Evolutionary conservation across 2,888 invertebrate genomes (phyloP).

Genomic region (Heteropelma amictum): DNA sequence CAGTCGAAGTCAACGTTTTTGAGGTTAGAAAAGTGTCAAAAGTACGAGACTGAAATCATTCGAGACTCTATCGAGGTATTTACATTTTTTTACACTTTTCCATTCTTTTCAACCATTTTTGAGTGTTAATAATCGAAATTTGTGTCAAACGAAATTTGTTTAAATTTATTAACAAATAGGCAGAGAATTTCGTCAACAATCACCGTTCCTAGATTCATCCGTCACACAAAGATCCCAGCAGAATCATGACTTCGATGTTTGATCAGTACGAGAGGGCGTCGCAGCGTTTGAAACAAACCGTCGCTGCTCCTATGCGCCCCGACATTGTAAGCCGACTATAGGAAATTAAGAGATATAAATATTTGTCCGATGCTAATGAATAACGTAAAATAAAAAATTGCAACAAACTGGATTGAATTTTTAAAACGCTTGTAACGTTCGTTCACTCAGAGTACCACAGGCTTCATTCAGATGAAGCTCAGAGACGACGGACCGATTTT

Average conservation of each 20-base stretch:
- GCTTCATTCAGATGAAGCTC: constrained; percentile 81
- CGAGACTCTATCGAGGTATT: too few relatives aligned
- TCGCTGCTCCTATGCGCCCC: constrained; percentile 75
- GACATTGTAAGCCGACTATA: constrained; percentile 79
- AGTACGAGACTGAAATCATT: too few relatives aligned
- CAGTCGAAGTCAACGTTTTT: too few relatives aligned
- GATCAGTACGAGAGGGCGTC: constrained; percentile 92
- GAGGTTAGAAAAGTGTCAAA: too few relatives aligned
- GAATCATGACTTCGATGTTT: constrained; percentile 88
- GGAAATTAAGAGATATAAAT: background rate
- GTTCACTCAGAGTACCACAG: constrained; percentile 77
- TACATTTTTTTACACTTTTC: too few relatives aligned
- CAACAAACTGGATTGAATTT: background rate
- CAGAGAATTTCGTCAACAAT: background rate
- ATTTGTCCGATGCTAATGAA: background rate
- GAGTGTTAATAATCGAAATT: too few relatives aligned
- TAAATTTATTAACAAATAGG: too few relatives aligned
- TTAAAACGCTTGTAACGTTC: background rate
- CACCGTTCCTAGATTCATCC: constrained; percentile 4
- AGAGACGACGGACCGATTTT: constrained; percentile 92
- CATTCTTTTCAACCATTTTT: too few relatives aligned
- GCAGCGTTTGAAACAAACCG: constrained; percentile 78
- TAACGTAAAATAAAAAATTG: background rate
- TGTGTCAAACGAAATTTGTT: too few relatives aligned
- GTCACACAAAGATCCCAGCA: background rate